Evolutionary conservation across 2,888 invertebrate genomes (phyloP), one percentile per base, ranked within the genome.

Genomic region (Tuberolachnus salignus): DNA sequence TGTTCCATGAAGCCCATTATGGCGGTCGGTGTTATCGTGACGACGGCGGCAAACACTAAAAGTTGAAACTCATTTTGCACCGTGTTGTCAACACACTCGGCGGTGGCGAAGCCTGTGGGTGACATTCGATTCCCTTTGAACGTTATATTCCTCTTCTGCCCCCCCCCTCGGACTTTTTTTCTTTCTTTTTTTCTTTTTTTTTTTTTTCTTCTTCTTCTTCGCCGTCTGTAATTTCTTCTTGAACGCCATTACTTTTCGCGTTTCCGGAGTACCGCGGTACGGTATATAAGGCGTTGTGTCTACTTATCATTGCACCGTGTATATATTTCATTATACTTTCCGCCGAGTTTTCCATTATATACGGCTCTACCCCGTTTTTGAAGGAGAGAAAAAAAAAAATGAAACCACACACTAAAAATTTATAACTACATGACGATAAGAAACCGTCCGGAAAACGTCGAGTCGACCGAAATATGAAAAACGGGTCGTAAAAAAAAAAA

Each of bases 101-200:
- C 19, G 19, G 26, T 11, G 42, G 14, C 19, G 21, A 26, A 23
- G 49, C 21, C 73, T 73, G 73, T 53, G 21, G 51, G 63, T 53
- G 73, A 73, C 73, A 63, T 73, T 73, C 73, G 73, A 73, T 73
- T 73, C 61, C 63, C 73, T 63, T 61, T 63, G 63, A 63, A 63
- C 63, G 51, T 51, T 34, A 34, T 34, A 34, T 34, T 63, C 34
- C 42, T n/a, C 34, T 4, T 16, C 42, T n/a, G n/a, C 63, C 42
- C 3, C n/a, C 23, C 42, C 26, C 61, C 57, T 44, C 44, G 16
- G 46, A 26, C 10, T 19, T 49, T 34, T 26, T n/a, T n/a, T n/a
- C n/a, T 42, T 14, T 19, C 6, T 34, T 34, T 34, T 34, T 6
- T 61, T 61, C 61, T 70, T 42, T 14, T 19, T 44, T 61, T 61